Conservation (phyloP, 2,113 vertebrate genomes). For the Copsychus sechellarum region DNA sequence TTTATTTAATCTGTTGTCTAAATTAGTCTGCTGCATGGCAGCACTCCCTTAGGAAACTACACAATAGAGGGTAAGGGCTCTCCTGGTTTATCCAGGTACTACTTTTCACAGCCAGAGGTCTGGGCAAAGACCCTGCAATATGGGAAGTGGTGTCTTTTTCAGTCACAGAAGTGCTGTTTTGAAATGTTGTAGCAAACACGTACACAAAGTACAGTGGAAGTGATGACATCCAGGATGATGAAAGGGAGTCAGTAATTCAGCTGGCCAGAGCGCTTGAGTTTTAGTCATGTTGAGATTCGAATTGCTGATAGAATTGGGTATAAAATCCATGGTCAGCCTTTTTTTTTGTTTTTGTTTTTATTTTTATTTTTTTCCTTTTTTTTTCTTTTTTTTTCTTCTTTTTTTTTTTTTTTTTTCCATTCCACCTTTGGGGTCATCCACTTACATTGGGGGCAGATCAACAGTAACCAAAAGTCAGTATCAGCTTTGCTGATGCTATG, state of each 20-base stretch:
- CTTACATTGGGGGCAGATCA: background rate
- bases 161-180: background rate
- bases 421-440: background rate
- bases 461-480: background rate
- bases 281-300: background rate
- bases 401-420: background rate
- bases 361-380: background rate
- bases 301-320: background rate
- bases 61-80: background rate
- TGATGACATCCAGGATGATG: background rate
- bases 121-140: fast-evolving
- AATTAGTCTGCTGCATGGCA: background rate
- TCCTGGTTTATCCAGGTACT: background rate
- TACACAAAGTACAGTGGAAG: background rate
- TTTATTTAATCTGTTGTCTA: background rate
- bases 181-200: background rate
- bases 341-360: background rate
- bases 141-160: fast-evolving
- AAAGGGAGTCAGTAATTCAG: background rate
- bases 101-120: background rate
- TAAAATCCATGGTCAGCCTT: background rate
- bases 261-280: background rate
- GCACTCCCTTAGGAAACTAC: background rate
- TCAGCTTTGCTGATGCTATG: background rate
- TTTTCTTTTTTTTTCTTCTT: background rate